Base-by-base conservation (phyloP, 2,888 invertebrate genomes). In the Boloria euphrosyne region DNA sequence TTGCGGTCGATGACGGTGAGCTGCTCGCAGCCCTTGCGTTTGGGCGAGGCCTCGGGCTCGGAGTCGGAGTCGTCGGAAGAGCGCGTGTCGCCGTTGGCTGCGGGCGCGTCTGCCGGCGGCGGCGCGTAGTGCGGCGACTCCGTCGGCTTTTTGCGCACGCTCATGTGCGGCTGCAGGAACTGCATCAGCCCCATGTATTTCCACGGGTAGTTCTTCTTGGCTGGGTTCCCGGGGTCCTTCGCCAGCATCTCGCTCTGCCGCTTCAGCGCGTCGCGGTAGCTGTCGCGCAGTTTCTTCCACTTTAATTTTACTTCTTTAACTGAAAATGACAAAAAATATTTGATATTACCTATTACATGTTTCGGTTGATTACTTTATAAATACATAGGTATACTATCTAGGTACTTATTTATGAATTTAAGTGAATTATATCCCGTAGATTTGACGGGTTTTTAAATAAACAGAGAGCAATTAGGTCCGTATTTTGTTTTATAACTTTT, bases 161-260 rank as follows among this genome's bases (percentile, higher is more conserved):
- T 84, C 91, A 91, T 91, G 81, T 90, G 85, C 55, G 91, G 91
- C 80, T 89, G 90, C 74, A 91, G 82, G 81, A 91, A 91, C 77
- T 86, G 87, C 91, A 91, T 91, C 47, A 77, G 80, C 54, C 79
- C 82, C 85, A 84, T 84, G 80, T 91, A 90, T 80, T 89, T 89
- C 91, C 91, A 91, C 17, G 87, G 84, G 79, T 84, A 87, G 71
- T 71, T 78, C 76, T 84, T 84, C 79, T 85, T 86, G 70, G 75
- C 73, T 38, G 76, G 65, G 63, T 70, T 73, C 57, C 63, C 53
- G 13, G 81, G 86, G 66, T 83, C 88, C 73, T 78, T 79, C 62
- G 88, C 82, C 70, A 82, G 71, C 86, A 84, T 81, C 73, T 90
- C 91, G 76, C 77, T 84, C 74, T 90, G 90, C 4, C 91, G 81